Conservation (phyloP, 2,797 vertebrate genomes). For the Hybognathus amarus region DNA sequence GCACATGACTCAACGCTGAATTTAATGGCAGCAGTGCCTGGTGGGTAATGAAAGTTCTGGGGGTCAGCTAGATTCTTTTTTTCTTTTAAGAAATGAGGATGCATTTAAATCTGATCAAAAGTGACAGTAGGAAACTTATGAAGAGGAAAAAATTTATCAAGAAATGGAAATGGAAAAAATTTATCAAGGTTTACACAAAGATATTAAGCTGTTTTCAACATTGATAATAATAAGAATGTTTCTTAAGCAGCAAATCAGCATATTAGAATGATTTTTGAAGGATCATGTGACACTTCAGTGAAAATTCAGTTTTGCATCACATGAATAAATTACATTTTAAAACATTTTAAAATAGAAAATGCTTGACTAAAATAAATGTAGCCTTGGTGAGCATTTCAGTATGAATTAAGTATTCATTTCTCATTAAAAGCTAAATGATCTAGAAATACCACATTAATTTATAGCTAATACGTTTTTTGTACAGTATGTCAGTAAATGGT, state of each 20-base stretch:
- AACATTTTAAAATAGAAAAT: not conserved
- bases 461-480: not conserved
- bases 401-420: not conserved
- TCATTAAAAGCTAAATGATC: not conserved
- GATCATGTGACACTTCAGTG: not conserved
- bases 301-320: too few relatives aligned
- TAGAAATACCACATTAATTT: not conserved
- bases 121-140: not conserved
- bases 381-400: not conserved
- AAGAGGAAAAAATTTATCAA: not conserved
- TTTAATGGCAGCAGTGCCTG: conserved; percentile 18
- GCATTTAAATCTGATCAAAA: not conserved
- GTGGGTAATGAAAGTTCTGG: not conserved
- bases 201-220: not conserved
- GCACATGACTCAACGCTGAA: conserved; percentile 23
- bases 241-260: not conserved
- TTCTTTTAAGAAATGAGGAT: not conserved
- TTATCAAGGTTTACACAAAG: not conserved
- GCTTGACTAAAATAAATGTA: not conserved
- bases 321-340: not conserved
- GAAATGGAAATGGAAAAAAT: not conserved
- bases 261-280: not conserved
- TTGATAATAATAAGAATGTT: not conserved
- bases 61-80: not conserved
- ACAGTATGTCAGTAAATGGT: not conserved